Evolutionary conservation across 2,888 invertebrate species (phyloP).

Genomic region (Seira musarum): DNA sequence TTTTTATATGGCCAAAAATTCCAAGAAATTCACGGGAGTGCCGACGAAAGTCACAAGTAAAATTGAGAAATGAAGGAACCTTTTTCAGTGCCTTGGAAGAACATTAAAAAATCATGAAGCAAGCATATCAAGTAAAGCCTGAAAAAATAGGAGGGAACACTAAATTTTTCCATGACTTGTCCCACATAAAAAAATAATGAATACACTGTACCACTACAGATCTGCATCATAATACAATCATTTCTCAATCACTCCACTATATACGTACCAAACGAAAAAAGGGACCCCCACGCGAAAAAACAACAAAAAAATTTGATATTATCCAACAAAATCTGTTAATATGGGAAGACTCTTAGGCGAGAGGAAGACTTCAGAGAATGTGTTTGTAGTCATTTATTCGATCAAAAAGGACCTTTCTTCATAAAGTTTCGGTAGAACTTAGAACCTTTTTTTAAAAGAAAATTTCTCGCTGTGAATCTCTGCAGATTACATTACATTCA

Average conservation of each 20-base stretch:
- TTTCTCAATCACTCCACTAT: constrained; percentile 27
- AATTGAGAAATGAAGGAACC: constrained; percentile 53
- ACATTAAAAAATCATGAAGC: constrained; percentile 43
- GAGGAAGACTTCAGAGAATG: constrained; percentile 38
- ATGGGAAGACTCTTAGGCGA: too few relatives aligned
- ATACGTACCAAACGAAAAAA: too few relatives aligned
- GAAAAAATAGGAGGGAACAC: constrained; percentile 48
- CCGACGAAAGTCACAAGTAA: constrained; percentile 59
- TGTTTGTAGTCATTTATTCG: constrained; percentile 53
- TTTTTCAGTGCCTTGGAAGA: constrained; percentile 31
- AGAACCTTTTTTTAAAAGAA: not conserved
- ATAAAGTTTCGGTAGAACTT: not conserved
- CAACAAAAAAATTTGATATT: constrained; percentile 60
- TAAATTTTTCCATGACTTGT: constrained; percentile 31
- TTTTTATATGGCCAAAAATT: constrained; percentile 70
- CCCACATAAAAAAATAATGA: not conserved
- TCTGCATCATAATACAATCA: constrained; percentile 21
- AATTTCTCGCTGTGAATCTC: constrained; percentile 53
- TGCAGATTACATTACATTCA: constrained; percentile 69
- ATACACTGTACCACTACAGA: not conserved
- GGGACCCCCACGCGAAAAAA: constrained; percentile 67
- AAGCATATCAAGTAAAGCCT: constrained; percentile 50
- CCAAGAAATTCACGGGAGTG: constrained; percentile 70
- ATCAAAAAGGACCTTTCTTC: constrained; percentile 50
- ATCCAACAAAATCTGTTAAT: constrained; percentile 50